phyloP scores from a whole-genome alignment of 2,888 invertebrate species.

The Trichacis sp. region DNA sequence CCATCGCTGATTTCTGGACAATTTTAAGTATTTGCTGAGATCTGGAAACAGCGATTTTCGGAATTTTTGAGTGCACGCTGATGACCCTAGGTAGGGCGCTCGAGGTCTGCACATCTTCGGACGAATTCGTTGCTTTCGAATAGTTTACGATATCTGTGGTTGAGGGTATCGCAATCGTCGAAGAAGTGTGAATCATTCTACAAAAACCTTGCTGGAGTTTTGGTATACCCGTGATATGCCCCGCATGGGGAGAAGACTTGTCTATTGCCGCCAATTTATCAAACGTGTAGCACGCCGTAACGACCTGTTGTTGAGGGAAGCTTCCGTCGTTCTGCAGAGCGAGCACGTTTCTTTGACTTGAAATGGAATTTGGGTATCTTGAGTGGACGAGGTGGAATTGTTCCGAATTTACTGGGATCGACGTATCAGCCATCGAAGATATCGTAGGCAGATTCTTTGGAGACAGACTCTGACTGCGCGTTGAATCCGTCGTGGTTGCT shows the following conservation, averaged over 20 bases:
- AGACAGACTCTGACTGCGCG: slow-evolving; percentile 51
- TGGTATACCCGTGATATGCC: slow-evolving; percentile 71
- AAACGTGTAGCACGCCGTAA: slow-evolving; percentile 47
- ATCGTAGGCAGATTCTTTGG: slow-evolving; percentile 61
- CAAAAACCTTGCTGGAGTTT: slow-evolving; percentile 86
- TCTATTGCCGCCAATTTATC: slow-evolving; percentile 52
- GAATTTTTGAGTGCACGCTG: slow-evolving; percentile 57
- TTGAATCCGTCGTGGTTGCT: slow-evolving; percentile 52
- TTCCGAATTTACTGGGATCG: slow-evolving; percentile 55
- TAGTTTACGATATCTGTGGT: slow-evolving; percentile 49
- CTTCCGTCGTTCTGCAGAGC: slow-evolving; percentile 60
- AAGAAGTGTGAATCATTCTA: slow-evolving; percentile 73
- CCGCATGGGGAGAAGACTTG: slow-evolving; percentile 44
- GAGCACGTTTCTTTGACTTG: slow-evolving; percentile 56
- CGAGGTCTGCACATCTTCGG: slow-evolving; percentile 68
- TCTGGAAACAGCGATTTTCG: slow-evolving; percentile 56
- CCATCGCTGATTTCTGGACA: slow-evolving; percentile 57
- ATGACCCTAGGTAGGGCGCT: slow-evolving; percentile 53
- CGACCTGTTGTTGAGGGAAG: slow-evolving; percentile 41
- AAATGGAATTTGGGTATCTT: slow-evolving; percentile 53
- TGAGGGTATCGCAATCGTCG: slow-evolving; percentile 49
- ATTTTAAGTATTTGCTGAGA: slow-evolving; percentile 62
- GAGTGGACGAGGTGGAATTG: slow-evolving; percentile 62
- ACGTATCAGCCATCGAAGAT: slow-evolving; percentile 41
- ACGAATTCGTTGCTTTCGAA: slow-evolving; percentile 57